phyloP scores from a whole-genome alignment of 1,140 invertebrate species.

The Monochamus saltuarius region DNA sequence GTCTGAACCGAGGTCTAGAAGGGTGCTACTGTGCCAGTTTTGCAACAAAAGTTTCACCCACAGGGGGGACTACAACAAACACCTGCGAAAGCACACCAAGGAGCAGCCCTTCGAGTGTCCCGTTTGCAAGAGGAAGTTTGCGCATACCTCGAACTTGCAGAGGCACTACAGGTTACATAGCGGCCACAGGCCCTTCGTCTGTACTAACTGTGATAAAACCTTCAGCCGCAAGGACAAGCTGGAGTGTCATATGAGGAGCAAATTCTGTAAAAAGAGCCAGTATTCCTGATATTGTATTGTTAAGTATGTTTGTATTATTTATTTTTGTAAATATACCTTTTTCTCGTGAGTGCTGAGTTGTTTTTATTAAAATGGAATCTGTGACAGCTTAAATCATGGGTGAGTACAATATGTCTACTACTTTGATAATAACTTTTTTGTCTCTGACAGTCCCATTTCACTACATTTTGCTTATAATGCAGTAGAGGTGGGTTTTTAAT shows the following conservation, averaged over 20 bases:
- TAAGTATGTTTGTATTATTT: neutral
- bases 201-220: constrained; percentile 66
- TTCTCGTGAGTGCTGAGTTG: no score
- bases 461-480: no score
- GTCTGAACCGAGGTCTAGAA: constrained; percentile 4
- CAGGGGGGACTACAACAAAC: constrained; percentile 54
- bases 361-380: no score
- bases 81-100: constrained; percentile 72
- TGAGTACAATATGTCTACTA: no score
- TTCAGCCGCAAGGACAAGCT: constrained; percentile 70
- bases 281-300: neutral
- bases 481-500: no score
- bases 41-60: constrained; percentile 48
- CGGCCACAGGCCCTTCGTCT: constrained; percentile 65
- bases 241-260: constrained; percentile 55
- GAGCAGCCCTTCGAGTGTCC: constrained; percentile 75
- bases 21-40: constrained; percentile 32
- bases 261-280: constrained; percentile 35
- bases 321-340: no score
- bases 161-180: constrained; percentile 65
- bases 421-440: no score
- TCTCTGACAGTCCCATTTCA: no score
- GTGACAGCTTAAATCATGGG: no score
- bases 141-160: constrained; percentile 65
- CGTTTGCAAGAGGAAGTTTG: constrained; percentile 72